Base-by-base conservation (phyloP, 2,888 invertebrate genomes). In the Parascotia fuliginaria region DNA sequence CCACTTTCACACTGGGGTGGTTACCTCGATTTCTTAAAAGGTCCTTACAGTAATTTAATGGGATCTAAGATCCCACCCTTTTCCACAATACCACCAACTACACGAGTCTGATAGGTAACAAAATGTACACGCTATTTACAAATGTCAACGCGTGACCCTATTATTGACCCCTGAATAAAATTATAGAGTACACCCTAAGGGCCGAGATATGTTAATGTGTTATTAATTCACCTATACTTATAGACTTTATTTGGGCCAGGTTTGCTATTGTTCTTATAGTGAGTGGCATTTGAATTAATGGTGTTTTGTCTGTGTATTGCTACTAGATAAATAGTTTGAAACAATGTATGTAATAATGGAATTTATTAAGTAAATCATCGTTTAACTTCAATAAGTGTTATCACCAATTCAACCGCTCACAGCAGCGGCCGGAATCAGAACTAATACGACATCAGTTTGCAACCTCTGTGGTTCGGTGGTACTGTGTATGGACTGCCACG, bases 71-170 rank as follows among this genome's bases (percentile, higher is more conserved):
- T n/a, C n/a, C n/a, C n/a, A n/a, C n/a, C 29, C 22, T 37, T 41
- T 43, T 27, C 3, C 14, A 13, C 12, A 48, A 64, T 65, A 70
- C 63, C 55, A 54, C 62, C 48, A 61, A 60, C 48, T 44, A 55
- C 55, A 46, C 43, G 13, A 42, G 45, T 48, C 53, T 55, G 71
- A 77, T 46, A 55, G 66, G 19, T 19, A n/a, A 19, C 19, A 19
- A 75, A 70, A 65, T 71, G 70, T 71, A 70, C 76, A 73, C 73
- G 78, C 73, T 74, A 77, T 78, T 81, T 76, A 75, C 73, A 84
- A 86, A 86, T 86, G 84, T 79, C 86, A 82, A 78, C 70, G 65
- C 54, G 63, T 81, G 80, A 82, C 81, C 78, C 77, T 45, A 56
- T 55, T 63, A 60, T 64, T 73, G 75, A 77, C 75, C 79, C 50